Evolutionary conservation across 2,113 vertebrate genomes (phyloP), one percentile per base, ranked within the genome.

Genomic region (Dolichotis patagonum): DNA sequence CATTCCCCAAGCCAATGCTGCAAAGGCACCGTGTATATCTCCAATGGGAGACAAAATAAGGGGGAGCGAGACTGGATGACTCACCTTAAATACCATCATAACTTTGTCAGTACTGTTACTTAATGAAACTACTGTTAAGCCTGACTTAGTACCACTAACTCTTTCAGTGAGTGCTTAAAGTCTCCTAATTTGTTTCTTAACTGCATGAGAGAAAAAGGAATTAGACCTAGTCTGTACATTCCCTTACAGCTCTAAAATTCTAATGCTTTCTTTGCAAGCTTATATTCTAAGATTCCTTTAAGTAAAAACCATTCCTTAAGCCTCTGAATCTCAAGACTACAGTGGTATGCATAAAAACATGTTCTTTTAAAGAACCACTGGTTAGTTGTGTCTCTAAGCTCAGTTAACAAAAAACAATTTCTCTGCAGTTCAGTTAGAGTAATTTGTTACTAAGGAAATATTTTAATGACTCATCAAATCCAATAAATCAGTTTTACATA

Each of bases 391-490:
- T 71, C 41, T 96, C 26, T 71, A 81, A 95, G 89, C 8, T 90
- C 52, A 95, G 26, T 90, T 35, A 96, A 91, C 43, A 91, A 92
- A 86, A 69, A 52, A 86, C 85, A 62, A 85, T 73, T 82, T 95
- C 13, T 43, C 63, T 93, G 24, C 7, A 88, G 3, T 60, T 12
- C 12, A 73, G 28, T n/a, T 83, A 84, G 7, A 49, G 30, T 9
- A 83, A 78, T 94, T 60, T 19, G 96, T 41, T 92, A 84, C 43
- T 62, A 30, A 54, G 54, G 54, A 54, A 54, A 14, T 3, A 91
- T 56, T 92, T 94, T 84, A 95, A 90, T n/a, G 14, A 8, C 35
- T 91, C 30, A 58, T 90, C 60, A 89, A 85, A 49, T 38, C 26
- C 30, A 95, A 87, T 58, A 89, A 95, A 71, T 75, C 35, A 94